Percentiles rank a stretch among this genome's conserved stretches.
phyloP scores from a whole-genome alignment of 2,888 invertebrate species.

The Blera fallax region DNA sequence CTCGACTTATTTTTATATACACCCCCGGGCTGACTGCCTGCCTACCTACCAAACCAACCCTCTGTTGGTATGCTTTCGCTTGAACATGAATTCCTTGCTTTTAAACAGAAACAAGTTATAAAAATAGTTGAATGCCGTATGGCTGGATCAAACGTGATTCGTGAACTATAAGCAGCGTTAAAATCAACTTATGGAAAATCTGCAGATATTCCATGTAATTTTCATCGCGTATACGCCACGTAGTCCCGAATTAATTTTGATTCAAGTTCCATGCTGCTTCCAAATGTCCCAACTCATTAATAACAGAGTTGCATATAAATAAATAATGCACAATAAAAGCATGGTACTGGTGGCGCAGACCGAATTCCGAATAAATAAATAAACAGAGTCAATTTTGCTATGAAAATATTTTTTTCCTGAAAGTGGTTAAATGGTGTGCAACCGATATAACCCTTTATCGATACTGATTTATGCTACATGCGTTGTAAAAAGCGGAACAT shows the following conservation, averaged over 20 bases:
- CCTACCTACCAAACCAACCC: neutral
- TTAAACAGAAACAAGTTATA: neutral
- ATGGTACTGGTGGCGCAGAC: neutral
- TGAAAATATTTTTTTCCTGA: neutral
- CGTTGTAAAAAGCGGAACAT: constrained; percentile 1
- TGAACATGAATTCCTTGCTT: constrained; percentile 1
- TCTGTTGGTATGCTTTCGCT: neutral
- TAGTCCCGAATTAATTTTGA: neutral
- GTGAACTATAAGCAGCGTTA: neutral
- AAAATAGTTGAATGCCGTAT: neutral
- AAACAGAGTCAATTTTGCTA: constrained; percentile 1
- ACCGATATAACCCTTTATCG: neutral
- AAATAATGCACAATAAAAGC: neutral
- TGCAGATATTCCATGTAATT: neutral
- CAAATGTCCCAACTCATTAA: constrained; percentile 17
- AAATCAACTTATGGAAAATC: neutral
- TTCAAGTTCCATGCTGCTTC: neutral
- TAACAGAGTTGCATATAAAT: constrained; percentile 13
- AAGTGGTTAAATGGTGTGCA: constrained; percentile 13
- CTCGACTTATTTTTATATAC: constrained; percentile 2
- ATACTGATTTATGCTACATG: constrained; percentile 16
- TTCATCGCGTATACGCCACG: constrained; percentile 33
- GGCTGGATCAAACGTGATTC: neutral
- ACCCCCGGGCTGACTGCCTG: neutral
- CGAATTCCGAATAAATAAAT: constrained; percentile 15